Conservation (phyloP, 2,797 vertebrate genomes). For the Coilia nasus region DNA sequence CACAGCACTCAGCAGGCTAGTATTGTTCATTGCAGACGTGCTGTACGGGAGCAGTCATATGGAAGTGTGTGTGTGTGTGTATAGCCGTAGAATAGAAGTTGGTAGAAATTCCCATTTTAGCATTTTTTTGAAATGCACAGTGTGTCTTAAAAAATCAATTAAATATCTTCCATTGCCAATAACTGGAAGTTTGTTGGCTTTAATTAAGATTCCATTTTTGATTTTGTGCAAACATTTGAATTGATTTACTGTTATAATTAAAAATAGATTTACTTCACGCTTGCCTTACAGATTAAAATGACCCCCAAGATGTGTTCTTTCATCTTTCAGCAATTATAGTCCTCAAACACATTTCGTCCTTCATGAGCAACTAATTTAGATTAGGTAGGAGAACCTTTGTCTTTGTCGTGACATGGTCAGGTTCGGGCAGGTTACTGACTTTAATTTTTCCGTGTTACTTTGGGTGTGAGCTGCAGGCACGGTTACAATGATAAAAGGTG, state of each 20-base stretch:
- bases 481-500: background rate
- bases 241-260: constrained; percentile 51
- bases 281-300: constrained; percentile 44
- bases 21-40: background rate
- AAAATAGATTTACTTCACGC: constrained; percentile 40
- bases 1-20: background rate
- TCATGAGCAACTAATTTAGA: constrained; percentile 41
- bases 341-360: constrained; percentile 26
- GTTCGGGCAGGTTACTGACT: background rate
- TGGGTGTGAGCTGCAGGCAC: background rate
- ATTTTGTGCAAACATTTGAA: constrained; percentile 32
- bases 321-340: constrained; percentile 40
- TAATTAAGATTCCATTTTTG: constrained; percentile 38
- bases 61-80: background rate
- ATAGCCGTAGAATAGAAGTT: background rate
- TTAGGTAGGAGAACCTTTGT: background rate
- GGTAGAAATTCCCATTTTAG: background rate
- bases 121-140: constrained; percentile 8
- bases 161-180: constrained; percentile 17
- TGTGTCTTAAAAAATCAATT: background rate
- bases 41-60: background rate
- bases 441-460: background rate
- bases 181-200: constrained; percentile 45
- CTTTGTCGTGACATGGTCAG: background rate
- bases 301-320: constrained; percentile 42